Evolutionary conservation across 2,797 vertebrate species (phyloP).

Genomic region (Paguma larvata): DNA sequence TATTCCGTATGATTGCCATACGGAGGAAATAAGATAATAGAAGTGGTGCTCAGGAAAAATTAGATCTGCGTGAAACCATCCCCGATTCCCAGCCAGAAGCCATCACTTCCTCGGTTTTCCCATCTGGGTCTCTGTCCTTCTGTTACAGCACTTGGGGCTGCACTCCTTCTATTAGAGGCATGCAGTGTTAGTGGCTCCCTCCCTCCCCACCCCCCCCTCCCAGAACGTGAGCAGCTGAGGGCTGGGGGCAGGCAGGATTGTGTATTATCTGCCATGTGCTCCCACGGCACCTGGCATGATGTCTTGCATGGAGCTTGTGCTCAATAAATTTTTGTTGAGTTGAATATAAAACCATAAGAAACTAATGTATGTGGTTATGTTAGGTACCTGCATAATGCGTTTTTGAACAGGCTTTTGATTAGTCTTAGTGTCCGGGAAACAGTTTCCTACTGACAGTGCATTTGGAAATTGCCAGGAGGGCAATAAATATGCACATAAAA

Average conservation of each 20-base stretch:
- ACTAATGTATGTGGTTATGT: conserved; percentile 69
- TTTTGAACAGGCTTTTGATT: conserved; percentile 80
- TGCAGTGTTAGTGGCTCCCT: not conserved
- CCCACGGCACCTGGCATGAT: not conserved
- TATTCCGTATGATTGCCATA: not conserved
- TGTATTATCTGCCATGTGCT: not conserved
- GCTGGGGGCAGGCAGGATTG: not conserved
- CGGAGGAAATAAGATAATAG: not conserved
- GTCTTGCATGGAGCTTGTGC: not conserved
- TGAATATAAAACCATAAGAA: conserved; percentile 69
- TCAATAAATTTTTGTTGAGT: conserved; percentile 67
- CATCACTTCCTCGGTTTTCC: not conserved
- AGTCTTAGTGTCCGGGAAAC: conserved; percentile 67
- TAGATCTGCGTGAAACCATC: not conserved
- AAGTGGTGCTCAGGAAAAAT: not conserved
- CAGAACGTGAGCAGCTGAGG: not conserved
- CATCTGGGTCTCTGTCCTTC: not conserved
- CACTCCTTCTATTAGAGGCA: not conserved
- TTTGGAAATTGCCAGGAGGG: conserved; percentile 72
- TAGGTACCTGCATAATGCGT: conserved; percentile 59
- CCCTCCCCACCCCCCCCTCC: no score
- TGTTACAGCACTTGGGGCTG: not conserved
- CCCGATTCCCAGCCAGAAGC: not conserved
- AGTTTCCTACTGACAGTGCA: conserved; percentile 70
- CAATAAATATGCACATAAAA: conserved; percentile 65